These are phyloP conservation scores for Carcinoscorpius rotundicauda DNA, from an alignment of 1,140 invertebrate genomes.

Conservation along the genomic window DNA sequence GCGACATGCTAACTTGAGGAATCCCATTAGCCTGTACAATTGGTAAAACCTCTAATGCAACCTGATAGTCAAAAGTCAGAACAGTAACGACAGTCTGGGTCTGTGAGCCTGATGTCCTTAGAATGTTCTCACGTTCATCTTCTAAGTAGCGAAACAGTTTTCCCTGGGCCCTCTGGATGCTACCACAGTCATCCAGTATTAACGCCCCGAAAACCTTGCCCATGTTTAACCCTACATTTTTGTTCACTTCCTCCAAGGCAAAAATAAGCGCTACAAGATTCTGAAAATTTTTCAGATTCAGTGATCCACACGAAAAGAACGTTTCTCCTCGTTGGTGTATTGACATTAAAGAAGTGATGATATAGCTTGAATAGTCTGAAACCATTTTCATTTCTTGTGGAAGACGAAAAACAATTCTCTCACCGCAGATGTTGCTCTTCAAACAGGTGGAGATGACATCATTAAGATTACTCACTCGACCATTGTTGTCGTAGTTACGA, in stretches of 20 bases:
- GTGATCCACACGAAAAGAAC: slow-evolving; percentile 26
- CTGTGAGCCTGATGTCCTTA: not conserved
- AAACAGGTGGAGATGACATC: slow-evolving; percentile 25
- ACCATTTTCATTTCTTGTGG: slow-evolving; percentile 20
- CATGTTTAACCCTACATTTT: slow-evolving; percentile 20
- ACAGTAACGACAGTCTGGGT: slow-evolving; percentile 13
- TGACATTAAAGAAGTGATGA: slow-evolving; percentile 25
- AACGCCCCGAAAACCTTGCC: slow-evolving; percentile 27
- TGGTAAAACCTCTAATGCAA: slow-evolving; percentile 11
- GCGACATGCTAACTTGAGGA: slow-evolving; percentile 11
- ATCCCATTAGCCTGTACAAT: slow-evolving; percentile 12
- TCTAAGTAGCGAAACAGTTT: slow-evolving; percentile 31
- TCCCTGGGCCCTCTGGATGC: slow-evolving; percentile 24
- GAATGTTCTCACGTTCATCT: slow-evolving; percentile 19
- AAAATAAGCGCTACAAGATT: slow-evolving; percentile 25
- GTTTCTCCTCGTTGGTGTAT: slow-evolving; percentile 23
- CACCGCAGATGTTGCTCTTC: slow-evolving; percentile 13
- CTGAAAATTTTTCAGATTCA: slow-evolving; percentile 23
- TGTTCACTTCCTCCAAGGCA: slow-evolving; percentile 26
- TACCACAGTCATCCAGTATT: slow-evolving; percentile 28
- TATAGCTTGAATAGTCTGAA: slow-evolving; percentile 21
- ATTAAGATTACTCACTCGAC: slow-evolving; percentile 20
- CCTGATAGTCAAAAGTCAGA: slow-evolving; percentile 14
- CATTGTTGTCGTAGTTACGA: slow-evolving; percentile 22
- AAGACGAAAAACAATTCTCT: slow-evolving; percentile 2